These are phyloP conservation scores for Cassiopea xamachana DNA, from an alignment of 30 jellyfish, hydroid and myxozoan species.

Conservation along the genomic window DNA sequence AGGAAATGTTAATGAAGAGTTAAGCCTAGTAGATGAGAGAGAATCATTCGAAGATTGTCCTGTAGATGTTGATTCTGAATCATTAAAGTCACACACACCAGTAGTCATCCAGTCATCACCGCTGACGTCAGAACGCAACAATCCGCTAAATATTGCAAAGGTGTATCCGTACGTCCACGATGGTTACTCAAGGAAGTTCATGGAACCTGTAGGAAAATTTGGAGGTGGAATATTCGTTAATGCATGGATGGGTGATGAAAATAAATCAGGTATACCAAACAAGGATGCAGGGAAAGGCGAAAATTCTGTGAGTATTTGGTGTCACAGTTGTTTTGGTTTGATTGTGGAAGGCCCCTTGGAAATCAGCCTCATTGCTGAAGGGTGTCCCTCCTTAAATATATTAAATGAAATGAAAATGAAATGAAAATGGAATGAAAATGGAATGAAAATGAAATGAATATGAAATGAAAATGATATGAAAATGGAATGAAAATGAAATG, in stretches of 20 bases:
- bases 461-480: too few species aligned
- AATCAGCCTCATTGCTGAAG: too few species aligned
- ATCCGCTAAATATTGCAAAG: conserved; percentile 24
- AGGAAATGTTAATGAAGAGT: not conserved
- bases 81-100: conserved; percentile 10
- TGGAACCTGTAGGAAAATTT: conserved; percentile 34
- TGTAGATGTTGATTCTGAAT: not conserved
- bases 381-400: too few species aligned
- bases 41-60: not conserved
- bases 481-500: too few species aligned
- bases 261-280: not conserved
- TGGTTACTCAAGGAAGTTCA: conserved; percentile 14
- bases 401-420: too few species aligned
- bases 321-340: not conserved
- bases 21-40: not conserved
- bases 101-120: conserved; percentile 43
- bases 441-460: too few species aligned
- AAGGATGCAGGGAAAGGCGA: not conserved
- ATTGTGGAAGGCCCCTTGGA: not conserved
- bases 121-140: conserved; percentile 4
- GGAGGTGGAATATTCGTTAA: conserved; percentile 33
- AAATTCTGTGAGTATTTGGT: not conserved
- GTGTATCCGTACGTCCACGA: conserved; percentile 45
- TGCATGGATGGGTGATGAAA: not conserved
- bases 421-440: too few species aligned